Evolutionary conservation across 1,140 invertebrate species (phyloP).

Genomic region (Proctacanthus coquilletti): DNA sequence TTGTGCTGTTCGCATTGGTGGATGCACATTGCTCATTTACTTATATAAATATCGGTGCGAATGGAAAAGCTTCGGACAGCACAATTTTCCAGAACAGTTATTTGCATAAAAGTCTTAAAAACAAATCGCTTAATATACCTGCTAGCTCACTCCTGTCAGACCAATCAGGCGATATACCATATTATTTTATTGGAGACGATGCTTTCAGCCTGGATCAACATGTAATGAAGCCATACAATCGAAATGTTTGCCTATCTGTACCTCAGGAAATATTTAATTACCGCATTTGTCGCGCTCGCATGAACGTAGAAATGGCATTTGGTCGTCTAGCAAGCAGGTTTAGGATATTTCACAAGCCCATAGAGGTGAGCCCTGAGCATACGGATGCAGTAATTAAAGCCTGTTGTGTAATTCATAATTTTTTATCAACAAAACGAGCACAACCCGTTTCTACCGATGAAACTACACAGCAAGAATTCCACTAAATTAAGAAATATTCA

Average conservation of each 20-base stretch:
- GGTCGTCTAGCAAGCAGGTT: conserved; percentile 20
- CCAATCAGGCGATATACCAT: conserved; percentile 10
- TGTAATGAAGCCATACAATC: conserved; percentile 23
- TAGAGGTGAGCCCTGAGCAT: conserved; percentile 12
- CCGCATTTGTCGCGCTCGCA: conserved; percentile 23
- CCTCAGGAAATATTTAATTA: conserved; percentile 27
- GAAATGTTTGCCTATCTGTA: neutral
- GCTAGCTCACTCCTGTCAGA: neutral
- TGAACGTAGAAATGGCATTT: conserved; percentile 30
- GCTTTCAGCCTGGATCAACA: conserved; percentile 22
- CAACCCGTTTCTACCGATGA: too few species aligned
- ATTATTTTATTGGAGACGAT: conserved; percentile 29
- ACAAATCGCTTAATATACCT: neutral
- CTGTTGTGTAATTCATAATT: conserved; percentile 16
- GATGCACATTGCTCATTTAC: conserved; percentile 26
- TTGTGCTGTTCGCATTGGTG: conserved; percentile 28
- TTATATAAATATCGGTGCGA: conserved; percentile 20
- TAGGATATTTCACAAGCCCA: conserved; percentile 14
- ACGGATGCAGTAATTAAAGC: conserved; percentile 11
- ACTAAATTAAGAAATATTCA: too few species aligned
- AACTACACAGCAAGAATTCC: too few species aligned
- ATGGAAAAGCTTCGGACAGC: conserved; percentile 22
- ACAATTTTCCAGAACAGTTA: conserved; percentile 10
- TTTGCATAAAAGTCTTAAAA: neutral
- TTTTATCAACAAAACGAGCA: conserved; percentile 5